These are phyloP conservation scores for Patella depressa DNA, from an alignment of 2,888 invertebrate species.

Conservation along the genomic window DNA sequence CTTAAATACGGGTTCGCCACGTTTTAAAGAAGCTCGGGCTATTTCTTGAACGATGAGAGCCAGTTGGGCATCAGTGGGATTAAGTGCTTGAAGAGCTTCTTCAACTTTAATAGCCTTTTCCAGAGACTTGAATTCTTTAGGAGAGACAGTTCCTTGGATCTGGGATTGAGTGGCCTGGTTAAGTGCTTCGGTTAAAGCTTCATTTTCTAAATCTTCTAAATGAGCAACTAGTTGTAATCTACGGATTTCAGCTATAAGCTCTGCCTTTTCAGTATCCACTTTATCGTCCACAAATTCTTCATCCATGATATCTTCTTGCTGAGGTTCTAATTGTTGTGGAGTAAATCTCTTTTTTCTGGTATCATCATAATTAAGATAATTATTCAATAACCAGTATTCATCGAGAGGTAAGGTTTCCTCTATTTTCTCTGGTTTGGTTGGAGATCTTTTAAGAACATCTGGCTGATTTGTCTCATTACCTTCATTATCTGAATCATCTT, in stretches of 20 bases:
- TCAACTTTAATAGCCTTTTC: conserved; percentile 39
- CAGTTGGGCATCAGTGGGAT: conserved; percentile 15
- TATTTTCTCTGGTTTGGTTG: conserved; percentile 6
- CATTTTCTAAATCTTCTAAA: conserved; percentile 59
- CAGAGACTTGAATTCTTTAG: conserved; percentile 32
- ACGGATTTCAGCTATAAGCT: background rate
- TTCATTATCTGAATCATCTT: conserved; percentile 13
- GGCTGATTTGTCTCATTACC: conserved; percentile 5
- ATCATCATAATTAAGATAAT: conserved; percentile 17
- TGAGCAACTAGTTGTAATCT: conserved; percentile 13
- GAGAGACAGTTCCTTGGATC: conserved; percentile 38
- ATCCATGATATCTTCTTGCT: background rate
- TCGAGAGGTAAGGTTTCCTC: background rate
- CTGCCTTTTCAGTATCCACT: background rate
- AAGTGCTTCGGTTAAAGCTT: conserved; percentile 53
- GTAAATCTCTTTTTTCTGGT: conserved; percentile 21
- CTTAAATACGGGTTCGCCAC: conserved; percentile 14
- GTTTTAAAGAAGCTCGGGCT: conserved; percentile 8
- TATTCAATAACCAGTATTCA: conserved; percentile 18
- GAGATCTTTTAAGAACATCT: conserved; percentile 11
- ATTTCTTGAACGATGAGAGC: conserved; percentile 9
- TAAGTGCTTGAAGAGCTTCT: conserved; percentile 35
- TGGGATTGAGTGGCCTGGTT: conserved; percentile 56
- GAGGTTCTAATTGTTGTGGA: background rate
- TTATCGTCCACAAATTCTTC: background rate